phyloP scores from a whole-genome alignment of 1,140 invertebrate species.

The Ceratitis capitata region DNA sequence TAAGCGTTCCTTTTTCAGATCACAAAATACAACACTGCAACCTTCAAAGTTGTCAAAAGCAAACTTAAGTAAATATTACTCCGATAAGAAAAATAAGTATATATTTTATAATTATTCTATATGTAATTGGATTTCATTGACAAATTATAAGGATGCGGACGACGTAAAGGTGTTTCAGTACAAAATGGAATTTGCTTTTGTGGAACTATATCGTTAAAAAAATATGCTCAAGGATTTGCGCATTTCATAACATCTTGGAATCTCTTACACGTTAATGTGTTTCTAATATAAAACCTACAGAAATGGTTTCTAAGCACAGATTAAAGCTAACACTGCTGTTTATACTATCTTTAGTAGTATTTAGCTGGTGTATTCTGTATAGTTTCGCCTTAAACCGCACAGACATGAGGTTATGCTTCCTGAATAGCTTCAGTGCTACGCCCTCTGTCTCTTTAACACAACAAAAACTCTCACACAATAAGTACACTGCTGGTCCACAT shows the following conservation, averaged over 20 bases:
- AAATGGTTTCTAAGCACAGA: background rate
- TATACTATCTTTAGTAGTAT: background rate
- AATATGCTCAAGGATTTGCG: background rate
- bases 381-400: background rate
- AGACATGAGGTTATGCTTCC: background rate
- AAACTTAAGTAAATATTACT: background rate
- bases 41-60: constrained; percentile 13
- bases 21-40: background rate
- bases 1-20: background rate
- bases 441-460: background rate
- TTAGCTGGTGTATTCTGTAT: constrained; percentile 1
- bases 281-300: background rate
- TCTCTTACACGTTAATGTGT: background rate
- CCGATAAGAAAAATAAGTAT: background rate
- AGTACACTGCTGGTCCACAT: background rate
- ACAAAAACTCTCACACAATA: background rate
- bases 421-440: background rate
- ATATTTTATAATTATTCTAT: background rate
- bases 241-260: background rate
- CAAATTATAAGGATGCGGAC: background rate
- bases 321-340: background rate
- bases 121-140: background rate
- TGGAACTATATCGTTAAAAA: background rate
- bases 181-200: no score
- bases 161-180: background rate